These are phyloP conservation scores for Scaptomyza tumidula DNA, from an alignment of 2,888 invertebrate species.

Conservation along the genomic window DNA sequence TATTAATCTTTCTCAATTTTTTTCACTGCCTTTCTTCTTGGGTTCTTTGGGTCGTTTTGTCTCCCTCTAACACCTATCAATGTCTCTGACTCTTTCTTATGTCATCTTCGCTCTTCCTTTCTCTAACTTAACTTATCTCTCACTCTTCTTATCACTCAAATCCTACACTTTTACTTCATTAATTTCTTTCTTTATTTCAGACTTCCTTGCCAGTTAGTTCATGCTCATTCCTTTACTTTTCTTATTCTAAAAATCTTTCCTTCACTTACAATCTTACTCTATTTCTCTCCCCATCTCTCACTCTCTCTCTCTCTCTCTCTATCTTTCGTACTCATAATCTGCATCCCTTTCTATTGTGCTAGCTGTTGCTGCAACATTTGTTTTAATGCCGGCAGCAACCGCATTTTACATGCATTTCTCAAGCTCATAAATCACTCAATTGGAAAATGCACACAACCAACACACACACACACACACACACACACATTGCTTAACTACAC, in stretches of 20 bases:
- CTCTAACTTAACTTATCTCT: background rate
- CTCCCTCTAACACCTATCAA: too few species aligned
- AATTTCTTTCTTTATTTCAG: background rate
- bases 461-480: constrained; percentile 13
- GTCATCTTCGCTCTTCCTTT: background rate
- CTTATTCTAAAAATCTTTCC: background rate
- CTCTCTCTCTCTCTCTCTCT: background rate
- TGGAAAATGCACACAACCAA: constrained; percentile 65
- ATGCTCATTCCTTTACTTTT: background rate
- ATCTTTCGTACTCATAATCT: too few species aligned
- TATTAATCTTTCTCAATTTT: background rate
- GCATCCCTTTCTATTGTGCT: constrained; percentile 1
- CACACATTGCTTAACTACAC: background rate
- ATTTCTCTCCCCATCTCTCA: background rate
- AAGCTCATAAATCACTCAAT: constrained; percentile 79
- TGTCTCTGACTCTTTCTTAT: too few species aligned
- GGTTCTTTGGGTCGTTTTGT: too few species aligned
- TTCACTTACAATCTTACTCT: background rate
- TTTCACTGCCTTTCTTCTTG: background rate
- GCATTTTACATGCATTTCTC: constrained; percentile 69
- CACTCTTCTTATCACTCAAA: background rate
- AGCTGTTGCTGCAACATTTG: constrained; percentile 10
- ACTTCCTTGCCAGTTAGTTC: background rate
- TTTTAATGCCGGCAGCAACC: constrained; percentile 27
- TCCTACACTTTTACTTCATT: background rate